Evolutionary conservation across 2,888 invertebrate species (phyloP), one percentile per base, ranked within the genome.

Genomic region (Mesoligia furuncula): DNA sequence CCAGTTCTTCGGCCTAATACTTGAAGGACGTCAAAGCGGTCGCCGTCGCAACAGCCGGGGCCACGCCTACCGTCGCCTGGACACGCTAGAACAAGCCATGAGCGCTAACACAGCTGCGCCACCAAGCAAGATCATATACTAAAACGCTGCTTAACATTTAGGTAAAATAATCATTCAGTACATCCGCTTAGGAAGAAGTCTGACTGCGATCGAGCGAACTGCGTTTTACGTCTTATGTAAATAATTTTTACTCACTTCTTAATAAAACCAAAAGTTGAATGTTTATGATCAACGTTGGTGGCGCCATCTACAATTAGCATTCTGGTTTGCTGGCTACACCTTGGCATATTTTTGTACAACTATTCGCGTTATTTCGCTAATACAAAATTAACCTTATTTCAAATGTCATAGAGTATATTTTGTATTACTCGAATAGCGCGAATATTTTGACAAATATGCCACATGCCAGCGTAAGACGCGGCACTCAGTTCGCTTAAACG

Each of bases 101-200:
- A 95, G 92, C 81, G 88, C 94, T 3, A 95, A 91, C 86, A 89
- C 93, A 0, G 87, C 95, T 0, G 95, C 96, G 11, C 95, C 96
- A 0, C 96, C 96, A 0, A 96, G 95, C 91, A 96, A 96, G 85
- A 96, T 96, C 64, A 96, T 96, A 84, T 96, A 96, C 85, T 96
- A 89, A 88, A 75, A 67, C 6, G 13, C 42, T 74, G 80, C 71
- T 73, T 71, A 75, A 77, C 27, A 70, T 15, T 42, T 86, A 65
- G 65, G 77, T 81, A 78, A 76, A 69, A 64, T 39, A 54, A 73
- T 61, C 54, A 70, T 79, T 69, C 24, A 75, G 51, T 73, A 78
- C 72, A 73, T 62, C 48, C 64, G 59, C 72, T 70, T 54, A 39
- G 27, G 42, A 42, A 67, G 48, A 74, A 61, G 54, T 73, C 42